Percentiles rank a stretch among this genome's conserved stretches.
These are phyloP conservation scores for Macropis europaea DNA, from an alignment of 2,888 invertebrate species.

Conservation along the genomic window DNA sequence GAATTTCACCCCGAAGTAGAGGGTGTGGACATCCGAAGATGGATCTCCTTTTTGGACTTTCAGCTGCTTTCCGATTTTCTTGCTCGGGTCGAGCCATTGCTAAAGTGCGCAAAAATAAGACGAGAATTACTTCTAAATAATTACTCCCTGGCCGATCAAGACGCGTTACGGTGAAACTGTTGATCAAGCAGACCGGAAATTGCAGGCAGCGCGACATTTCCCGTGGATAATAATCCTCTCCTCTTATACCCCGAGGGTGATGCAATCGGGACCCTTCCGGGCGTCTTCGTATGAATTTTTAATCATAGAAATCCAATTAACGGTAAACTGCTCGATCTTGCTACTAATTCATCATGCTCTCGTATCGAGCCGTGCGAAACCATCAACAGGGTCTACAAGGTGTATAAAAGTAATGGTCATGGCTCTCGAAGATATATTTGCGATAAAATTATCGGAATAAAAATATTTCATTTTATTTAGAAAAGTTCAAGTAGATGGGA, in stretches of 20 bases:
- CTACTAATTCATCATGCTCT: not conserved
- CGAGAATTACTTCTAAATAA: conserved; percentile 33
- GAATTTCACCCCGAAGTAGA: conserved; percentile 98
- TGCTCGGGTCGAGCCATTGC: conserved; percentile 97
- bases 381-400: too few species aligned
- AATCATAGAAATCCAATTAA: conserved; percentile 51
- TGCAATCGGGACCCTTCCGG: conserved; percentile 34
- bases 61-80: conserved; percentile 93
- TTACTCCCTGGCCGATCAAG: conserved; percentile 23
- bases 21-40: conserved; percentile 86
- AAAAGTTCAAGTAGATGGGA: too few species aligned
- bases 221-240: conserved; percentile 68
- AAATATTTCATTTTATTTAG: too few species aligned
- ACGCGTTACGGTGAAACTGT: conserved; percentile 23
- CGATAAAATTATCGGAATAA: too few species aligned
- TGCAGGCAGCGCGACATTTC: conserved; percentile 68
- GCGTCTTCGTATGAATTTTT: conserved; percentile 49
- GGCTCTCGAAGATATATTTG: too few species aligned
- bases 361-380: not conserved
- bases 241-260: conserved; percentile 27
- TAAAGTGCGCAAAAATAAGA: conserved; percentile 75
- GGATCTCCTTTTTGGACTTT: conserved; percentile 83
- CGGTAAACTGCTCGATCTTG: conserved; percentile 37
- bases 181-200: conserved; percentile 70
- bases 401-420: too few species aligned